These are phyloP conservation scores for Gasterosteus aculeatus DNA, from an alignment of 2,113 vertebrate genomes.

Conservation along the genomic window DNA sequence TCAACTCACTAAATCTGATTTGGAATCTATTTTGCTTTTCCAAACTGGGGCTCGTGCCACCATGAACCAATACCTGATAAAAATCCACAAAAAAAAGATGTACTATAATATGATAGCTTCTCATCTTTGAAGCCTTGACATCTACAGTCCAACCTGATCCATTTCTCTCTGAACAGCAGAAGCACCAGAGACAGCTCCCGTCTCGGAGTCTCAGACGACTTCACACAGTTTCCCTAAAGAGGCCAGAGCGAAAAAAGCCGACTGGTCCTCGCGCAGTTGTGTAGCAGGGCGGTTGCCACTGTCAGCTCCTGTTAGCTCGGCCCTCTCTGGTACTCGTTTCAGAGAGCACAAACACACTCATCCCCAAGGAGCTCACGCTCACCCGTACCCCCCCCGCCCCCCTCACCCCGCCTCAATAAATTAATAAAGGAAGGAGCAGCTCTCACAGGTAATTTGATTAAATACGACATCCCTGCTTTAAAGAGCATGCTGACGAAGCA, in stretches of 20 bases:
- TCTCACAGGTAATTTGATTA: slow-evolving; percentile 81
- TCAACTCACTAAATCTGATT: background rate
- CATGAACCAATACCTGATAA: background rate
- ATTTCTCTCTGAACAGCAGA: slow-evolving; percentile 35
- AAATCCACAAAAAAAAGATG: too few species aligned
- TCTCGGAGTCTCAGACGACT: slow-evolving; percentile 62
- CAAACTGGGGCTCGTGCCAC: background rate
- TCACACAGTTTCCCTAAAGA: slow-evolving; percentile 70
- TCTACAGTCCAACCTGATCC: slow-evolving; percentile 52
- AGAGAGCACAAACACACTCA: slow-evolving; percentile 71
- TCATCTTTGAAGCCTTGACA: slow-evolving; percentile 52
- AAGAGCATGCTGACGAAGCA: slow-evolving; percentile 78
- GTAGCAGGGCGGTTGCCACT: slow-evolving; percentile 69
- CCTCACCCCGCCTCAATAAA: slow-evolving; percentile 62
- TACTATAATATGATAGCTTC: slow-evolving; percentile 44
- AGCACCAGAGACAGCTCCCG: slow-evolving; percentile 43
- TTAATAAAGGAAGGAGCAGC: slow-evolving; percentile 76
- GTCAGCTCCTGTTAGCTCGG: slow-evolving; percentile 77
- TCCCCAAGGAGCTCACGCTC: slow-evolving; percentile 64
- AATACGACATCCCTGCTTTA: slow-evolving; percentile 77
- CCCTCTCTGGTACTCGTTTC: slow-evolving; percentile 65
- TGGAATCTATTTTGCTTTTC: background rate
- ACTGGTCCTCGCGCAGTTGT: slow-evolving; percentile 68
- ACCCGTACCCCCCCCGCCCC: slow-evolving; percentile 5
- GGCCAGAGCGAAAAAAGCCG: slow-evolving; percentile 62